Conservation (phyloP, 1,140 invertebrate genomes). For the Bombyx mandarina region DNA sequence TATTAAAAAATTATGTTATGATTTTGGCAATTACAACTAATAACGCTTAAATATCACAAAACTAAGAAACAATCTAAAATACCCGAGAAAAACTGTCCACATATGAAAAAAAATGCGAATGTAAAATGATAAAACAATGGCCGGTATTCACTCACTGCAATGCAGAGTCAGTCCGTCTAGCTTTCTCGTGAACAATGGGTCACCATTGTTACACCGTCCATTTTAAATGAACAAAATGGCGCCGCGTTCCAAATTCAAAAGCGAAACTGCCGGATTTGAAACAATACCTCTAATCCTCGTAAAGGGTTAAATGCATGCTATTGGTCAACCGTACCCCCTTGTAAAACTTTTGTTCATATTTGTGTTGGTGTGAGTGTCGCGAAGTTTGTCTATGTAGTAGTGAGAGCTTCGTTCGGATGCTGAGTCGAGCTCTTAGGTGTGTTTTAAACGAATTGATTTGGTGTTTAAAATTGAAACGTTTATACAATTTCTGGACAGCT, state of each 20-base stretch:
- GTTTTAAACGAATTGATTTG: too few relatives aligned
- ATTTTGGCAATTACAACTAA: background rate
- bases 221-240: constrained; percentile 70
- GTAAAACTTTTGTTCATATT: constrained; percentile 22
- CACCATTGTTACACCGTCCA: constrained; percentile 64
- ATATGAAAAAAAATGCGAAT: constrained; percentile 16
- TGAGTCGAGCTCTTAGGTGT: too few relatives aligned
- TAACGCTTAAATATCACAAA: background rate
- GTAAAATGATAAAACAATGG: constrained; percentile 56
- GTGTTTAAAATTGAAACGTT: too few relatives aligned
- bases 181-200: constrained; percentile 45
- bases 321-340: constrained; percentile 57
- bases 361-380: constrained; percentile 17
- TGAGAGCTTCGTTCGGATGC: too few relatives aligned
- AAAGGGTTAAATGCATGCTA: constrained; percentile 65
- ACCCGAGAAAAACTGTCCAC: too few relatives aligned
- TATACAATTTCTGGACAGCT: too few relatives aligned
- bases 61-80: too few relatives aligned
- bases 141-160: constrained; percentile 35
- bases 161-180: constrained; percentile 37
- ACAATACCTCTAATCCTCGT: constrained; percentile 59
- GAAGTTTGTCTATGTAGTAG: constrained; percentile 2
- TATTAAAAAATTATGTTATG: background rate
- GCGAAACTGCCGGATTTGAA: constrained; percentile 45
- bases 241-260: constrained; percentile 49